A percentile compares a stretch with the other conserved stretches of the same genome.
These are phyloP conservation scores for Cygnus atratus DNA, from an alignment of 2,113 vertebrate genomes.

Conservation along the genomic window DNA sequence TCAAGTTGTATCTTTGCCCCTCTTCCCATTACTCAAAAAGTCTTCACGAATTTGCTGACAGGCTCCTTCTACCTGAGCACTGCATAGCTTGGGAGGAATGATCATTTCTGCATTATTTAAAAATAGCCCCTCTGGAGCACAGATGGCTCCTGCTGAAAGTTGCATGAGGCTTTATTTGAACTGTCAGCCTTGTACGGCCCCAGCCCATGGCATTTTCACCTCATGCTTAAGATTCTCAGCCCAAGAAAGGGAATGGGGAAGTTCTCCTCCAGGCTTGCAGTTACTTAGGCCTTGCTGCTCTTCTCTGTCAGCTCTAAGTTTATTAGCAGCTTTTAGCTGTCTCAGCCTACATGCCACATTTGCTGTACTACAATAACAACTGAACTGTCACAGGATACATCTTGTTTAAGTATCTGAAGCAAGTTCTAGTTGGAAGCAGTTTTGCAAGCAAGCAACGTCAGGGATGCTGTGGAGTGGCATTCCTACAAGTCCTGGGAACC, in stretches of 20 bases:
- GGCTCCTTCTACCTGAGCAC: neutral
- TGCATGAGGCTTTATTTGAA: neutral
- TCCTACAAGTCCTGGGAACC: neutral
- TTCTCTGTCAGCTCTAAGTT: neutral
- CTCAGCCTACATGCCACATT: slow-evolving; percentile 2
- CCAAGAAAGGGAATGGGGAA: neutral
- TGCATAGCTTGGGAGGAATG: neutral
- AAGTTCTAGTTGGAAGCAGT: neutral
- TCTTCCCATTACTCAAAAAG: neutral
- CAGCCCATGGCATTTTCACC: neutral
- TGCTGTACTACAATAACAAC: neutral
- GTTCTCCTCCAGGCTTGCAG: neutral
- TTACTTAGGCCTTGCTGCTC: slow-evolving; percentile 3
- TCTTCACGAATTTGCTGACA: neutral
- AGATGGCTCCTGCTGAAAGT: neutral
- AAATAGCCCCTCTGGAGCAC: neutral
- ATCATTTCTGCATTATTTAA: neutral
- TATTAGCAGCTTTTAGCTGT: slow-evolving; percentile 33
- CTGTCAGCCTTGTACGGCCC: rapidly evolving
- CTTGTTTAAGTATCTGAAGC: neutral
- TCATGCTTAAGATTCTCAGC: neutral
- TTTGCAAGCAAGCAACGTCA: neutral
- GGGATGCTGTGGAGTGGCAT: neutral
- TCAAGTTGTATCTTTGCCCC: neutral
- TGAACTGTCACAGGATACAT: neutral